Base-by-base conservation (phyloP, 37 sponge, comb jelly and placozoan genomes). In the Halichondria panicea region DNA sequence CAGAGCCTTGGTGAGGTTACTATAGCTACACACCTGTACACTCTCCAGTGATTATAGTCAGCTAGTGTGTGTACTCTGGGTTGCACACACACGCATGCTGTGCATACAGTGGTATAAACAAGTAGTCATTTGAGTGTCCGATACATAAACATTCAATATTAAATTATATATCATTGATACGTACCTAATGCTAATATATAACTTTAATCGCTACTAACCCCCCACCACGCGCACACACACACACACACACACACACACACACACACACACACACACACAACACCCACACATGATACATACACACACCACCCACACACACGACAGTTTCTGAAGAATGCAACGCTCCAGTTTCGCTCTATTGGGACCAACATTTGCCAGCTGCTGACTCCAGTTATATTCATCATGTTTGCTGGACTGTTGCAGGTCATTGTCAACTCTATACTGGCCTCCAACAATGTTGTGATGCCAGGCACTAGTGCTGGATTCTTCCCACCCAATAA, bases 281-380 rank as follows among this genome's bases (percentile, higher is more conserved):
- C 38, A 33, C 7, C 9, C 65, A 34, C 39, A 34, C 65, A 64
- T 34, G n/a, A 64, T 21, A 64, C 65, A 64, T 21, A 27, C 38
- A 34, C 27, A 27, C 65, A 64, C 2, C 57, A 1, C 41, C 39
- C 42, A 34, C 48, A 36, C 66, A 2, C n/a, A 4, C 44, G 58
- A 0, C 53, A 91, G 91, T 91, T 91, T 67, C 74, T 91, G 33
- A 91, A 81, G 64, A 79, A 86, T 73, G 53, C 86, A 8, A 77
- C 87, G 1, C 79, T 91, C 1, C 91, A 86, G 69, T 68, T 50
- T 42, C 63, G 82, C 21, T 69, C 91, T 11, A 43, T 59, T 32
- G 73, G 41, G 11, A 81, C 82, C 81, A 81, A 76, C 40, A 30
- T 91, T 33, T 91, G 91, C 70, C 91, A 91, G 75, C 53, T 91